phyloP scores from a whole-genome alignment of 1,140 invertebrate genomes.

The Bemisia tabaci region DNA sequence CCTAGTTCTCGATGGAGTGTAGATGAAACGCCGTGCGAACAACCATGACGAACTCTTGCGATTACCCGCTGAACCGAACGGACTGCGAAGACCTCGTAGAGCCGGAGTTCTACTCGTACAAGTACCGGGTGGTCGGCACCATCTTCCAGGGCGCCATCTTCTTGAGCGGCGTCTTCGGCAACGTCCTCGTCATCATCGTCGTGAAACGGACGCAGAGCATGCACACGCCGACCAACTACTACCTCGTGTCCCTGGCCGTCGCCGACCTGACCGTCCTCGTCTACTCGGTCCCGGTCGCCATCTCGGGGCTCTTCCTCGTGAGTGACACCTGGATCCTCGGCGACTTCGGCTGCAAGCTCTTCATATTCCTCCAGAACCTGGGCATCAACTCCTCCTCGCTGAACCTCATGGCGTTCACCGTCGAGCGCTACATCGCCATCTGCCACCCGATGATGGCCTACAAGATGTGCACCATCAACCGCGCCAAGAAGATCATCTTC shows the following conservation, averaged over 20 bases:
- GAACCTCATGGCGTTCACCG: slow-evolving; percentile 49
- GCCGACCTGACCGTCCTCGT: slow-evolving; percentile 45
- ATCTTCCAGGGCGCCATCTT: slow-evolving; percentile 36
- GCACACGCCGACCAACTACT: slow-evolving; percentile 48
- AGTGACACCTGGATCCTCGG: slow-evolving; percentile 42
- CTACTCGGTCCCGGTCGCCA: slow-evolving; percentile 41
- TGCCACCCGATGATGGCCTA: slow-evolving; percentile 44
- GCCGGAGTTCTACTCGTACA: slow-evolving; percentile 34
- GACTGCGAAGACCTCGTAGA: slow-evolving; percentile 14
- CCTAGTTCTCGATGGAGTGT: too few relatives aligned
- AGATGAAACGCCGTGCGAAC: too few relatives aligned
- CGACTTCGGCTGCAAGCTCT: slow-evolving; percentile 38
- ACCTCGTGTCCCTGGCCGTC: slow-evolving; percentile 42
- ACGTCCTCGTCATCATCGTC: slow-evolving; percentile 40
- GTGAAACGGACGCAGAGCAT: slow-evolving; percentile 34
- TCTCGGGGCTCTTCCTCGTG: slow-evolving; percentile 26
- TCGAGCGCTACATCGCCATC: slow-evolving; percentile 56
- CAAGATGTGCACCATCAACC: slow-evolving; percentile 35
- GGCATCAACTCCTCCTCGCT: slow-evolving; percentile 54
- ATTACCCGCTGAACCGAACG: not conserved
- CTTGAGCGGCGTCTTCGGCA: slow-evolving; percentile 40
- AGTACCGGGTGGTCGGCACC: slow-evolving; percentile 40
- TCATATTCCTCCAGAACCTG: slow-evolving; percentile 49
- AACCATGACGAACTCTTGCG: not conserved
- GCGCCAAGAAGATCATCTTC: slow-evolving; percentile 40